A percentile compares a stretch with the other conserved stretches of the same genome.
Conservation (phyloP, 2,113 vertebrate species). For the Marcusenius ussheri region DNA sequence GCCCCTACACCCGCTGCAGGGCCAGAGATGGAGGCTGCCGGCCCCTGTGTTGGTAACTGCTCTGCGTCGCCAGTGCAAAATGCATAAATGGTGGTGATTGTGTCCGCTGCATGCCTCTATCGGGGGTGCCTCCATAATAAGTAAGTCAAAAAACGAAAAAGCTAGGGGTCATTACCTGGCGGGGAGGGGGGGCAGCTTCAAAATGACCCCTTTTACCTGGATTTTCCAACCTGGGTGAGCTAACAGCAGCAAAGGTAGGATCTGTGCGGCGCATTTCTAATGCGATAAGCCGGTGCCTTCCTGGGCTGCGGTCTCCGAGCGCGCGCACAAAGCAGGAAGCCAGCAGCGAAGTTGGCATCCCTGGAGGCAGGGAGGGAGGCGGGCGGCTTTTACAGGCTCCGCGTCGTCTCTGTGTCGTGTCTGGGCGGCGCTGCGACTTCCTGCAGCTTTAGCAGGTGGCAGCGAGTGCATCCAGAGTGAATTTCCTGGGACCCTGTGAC, state of each 20-base stretch:
- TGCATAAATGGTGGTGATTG: neutral
- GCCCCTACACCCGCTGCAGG: neutral
- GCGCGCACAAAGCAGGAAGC: neutral
- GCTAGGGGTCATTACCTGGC: neutral
- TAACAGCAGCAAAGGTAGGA: neutral
- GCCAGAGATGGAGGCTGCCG: neutral
- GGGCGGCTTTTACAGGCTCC: neutral
- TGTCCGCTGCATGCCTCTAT: neutral
- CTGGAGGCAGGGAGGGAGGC: neutral
- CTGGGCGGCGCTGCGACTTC: neutral
- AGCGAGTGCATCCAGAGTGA: neutral
- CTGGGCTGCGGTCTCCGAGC: conserved; percentile 9
- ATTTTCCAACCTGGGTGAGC: neutral
- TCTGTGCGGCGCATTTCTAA: neutral
- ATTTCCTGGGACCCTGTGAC: neutral
- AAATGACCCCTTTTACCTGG: neutral
- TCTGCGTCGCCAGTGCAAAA: neutral
- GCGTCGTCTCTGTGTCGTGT: neutral
- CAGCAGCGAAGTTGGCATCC: neutral
- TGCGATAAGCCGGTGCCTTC: conserved; percentile 18
- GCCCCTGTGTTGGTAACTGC: neutral
- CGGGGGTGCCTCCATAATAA: neutral
- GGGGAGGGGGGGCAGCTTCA: neutral
- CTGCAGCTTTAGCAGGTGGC: neutral
- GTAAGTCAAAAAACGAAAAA: neutral